Conservation (phyloP, 2,797 vertebrate genomes). For the Mus minutoides region DNA sequence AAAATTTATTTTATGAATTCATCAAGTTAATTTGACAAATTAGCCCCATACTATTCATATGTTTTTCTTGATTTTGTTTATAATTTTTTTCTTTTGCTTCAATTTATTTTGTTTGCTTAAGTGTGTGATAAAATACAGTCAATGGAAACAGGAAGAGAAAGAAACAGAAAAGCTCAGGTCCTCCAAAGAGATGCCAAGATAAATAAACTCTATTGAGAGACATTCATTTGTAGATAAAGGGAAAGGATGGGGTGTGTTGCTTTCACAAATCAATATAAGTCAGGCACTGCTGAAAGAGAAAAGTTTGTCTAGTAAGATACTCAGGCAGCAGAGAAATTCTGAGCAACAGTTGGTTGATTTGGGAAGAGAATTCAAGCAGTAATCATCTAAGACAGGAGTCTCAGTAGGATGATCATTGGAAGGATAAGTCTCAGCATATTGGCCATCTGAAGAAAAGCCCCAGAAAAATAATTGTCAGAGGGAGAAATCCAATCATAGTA, state of each 20-base stretch:
- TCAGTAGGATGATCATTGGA: not conserved
- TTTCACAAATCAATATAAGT: fast-evolving
- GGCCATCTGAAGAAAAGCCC: not conserved
- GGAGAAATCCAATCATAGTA: not conserved
- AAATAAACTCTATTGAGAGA: not conserved
- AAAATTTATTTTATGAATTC: not conserved
- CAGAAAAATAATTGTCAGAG: not conserved
- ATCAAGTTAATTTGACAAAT: not conserved
- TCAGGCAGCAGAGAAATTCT: not conserved
- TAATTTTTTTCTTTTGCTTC: not conserved
- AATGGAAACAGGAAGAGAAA: not conserved
- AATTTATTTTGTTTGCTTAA: not conserved
- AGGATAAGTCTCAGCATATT: not conserved
- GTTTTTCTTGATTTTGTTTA: not conserved
- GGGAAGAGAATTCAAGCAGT: not conserved
- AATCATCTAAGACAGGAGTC: not conserved
- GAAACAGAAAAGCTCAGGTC: not conserved
- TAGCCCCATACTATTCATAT: not conserved
- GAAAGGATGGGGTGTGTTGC: fast-evolving
- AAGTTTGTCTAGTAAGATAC: not conserved
- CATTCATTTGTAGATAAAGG: not conserved
- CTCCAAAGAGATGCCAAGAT: not conserved
- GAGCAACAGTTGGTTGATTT: not conserved
- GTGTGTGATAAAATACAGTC: not conserved
- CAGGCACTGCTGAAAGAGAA: not conserved